phyloP scores from a whole-genome alignment of 2,797 vertebrate genomes.

The Eidolon dupreanum region DNA sequence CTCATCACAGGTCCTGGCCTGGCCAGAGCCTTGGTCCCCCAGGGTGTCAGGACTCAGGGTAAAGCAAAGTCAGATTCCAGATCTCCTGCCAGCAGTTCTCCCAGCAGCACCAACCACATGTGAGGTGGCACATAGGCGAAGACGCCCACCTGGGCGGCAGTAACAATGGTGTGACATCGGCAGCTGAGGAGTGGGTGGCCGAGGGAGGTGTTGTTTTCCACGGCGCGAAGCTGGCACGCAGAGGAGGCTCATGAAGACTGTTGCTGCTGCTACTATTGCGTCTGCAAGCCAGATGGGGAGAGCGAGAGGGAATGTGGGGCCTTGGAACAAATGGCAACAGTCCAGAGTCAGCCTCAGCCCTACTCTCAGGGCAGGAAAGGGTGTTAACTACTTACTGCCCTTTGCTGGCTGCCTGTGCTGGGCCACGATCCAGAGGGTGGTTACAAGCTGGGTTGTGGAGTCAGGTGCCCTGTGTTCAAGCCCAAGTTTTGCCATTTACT shows the following conservation, averaged over 20 bases:
- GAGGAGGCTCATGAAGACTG: not conserved
- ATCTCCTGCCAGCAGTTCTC: not conserved
- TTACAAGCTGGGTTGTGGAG: not conserved
- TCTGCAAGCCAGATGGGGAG: not conserved
- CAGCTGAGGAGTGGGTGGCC: slow-evolving; percentile 70
- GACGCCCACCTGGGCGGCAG: not conserved
- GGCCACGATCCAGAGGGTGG: not conserved
- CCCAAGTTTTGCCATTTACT: not conserved
- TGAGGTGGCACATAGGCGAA: not conserved
- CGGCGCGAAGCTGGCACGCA: not conserved
- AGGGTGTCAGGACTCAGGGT: not conserved
- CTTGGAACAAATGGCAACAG: not conserved
- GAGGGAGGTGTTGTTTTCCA: slow-evolving; percentile 50
- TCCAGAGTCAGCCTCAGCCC: not conserved
- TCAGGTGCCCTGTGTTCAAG: not conserved
- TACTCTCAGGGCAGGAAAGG: not conserved
- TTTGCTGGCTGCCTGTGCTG: not conserved
- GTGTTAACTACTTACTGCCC: not conserved
- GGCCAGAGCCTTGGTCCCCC: not conserved
- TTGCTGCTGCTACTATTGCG: not conserved
- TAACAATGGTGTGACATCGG: not conserved
- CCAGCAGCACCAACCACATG: not conserved
- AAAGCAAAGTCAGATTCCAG: not conserved
- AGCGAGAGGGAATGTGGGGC: fast-evolving
- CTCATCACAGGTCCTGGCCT: not conserved